Percentiles rank a stretch among this genome's conserved stretches.
Conservation (phyloP, 2,888 invertebrate species). For the Tetanocera ferruginea region DNA sequence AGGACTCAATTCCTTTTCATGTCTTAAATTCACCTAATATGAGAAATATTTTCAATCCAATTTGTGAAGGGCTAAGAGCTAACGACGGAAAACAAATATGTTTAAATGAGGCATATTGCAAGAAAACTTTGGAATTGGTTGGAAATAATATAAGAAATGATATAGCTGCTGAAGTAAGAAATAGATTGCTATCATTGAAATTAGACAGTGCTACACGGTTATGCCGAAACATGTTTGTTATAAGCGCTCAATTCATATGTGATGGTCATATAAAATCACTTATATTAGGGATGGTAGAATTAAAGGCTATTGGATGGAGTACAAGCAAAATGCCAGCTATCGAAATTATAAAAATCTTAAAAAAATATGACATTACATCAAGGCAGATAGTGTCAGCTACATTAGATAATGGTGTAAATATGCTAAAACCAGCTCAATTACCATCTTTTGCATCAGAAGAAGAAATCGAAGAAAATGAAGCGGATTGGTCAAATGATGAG, state of each 20-base stretch:
- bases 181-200: background rate
- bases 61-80: background rate
- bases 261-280: background rate
- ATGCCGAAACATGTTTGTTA: background rate
- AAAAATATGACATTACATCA: background rate
- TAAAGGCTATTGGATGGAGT: background rate
- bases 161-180: background rate
- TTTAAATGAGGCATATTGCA: background rate
- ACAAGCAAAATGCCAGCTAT: background rate
- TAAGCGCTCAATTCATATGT: background rate
- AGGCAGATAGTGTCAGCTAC: background rate
- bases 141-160: background rate
- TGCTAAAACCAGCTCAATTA: too few relatives aligned
- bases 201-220: background rate
- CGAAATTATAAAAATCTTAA: background rate
- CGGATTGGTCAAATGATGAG: too few relatives aligned
- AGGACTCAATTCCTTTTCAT: background rate
- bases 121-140: background rate
- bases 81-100: background rate
- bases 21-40: background rate
- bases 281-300: background rate
- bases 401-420: background rate
- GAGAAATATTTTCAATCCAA: background rate
- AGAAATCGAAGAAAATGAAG: too few relatives aligned
- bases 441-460: too few relatives aligned